Evolutionary conservation across 2,113 vertebrate species (phyloP).

Genomic region (Ranitomeya imitator): DNA sequence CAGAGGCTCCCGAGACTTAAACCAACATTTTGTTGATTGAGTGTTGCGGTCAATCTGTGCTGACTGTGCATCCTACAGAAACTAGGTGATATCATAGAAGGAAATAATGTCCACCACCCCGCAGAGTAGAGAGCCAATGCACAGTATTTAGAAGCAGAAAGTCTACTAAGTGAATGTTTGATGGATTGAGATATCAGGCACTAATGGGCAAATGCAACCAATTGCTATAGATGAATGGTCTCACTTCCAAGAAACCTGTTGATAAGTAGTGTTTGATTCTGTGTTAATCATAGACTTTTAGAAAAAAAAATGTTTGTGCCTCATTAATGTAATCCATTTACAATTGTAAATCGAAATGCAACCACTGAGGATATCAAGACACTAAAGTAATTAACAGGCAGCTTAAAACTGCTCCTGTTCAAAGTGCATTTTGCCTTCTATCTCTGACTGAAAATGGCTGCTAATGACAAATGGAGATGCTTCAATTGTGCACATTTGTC

Average conservation of each 20-base stretch:
- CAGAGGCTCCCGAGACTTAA: background rate
- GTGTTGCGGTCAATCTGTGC: slow-evolving; percentile 32
- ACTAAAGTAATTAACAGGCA: slow-evolving; percentile 66
- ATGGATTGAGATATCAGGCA: slow-evolving; percentile 48
- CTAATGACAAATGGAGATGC: slow-evolving; percentile 48
- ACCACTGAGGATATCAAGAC: slow-evolving; percentile 60
- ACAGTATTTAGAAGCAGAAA: slow-evolving; percentile 49
- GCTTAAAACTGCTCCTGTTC: slow-evolving; percentile 55
- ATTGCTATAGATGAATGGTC: slow-evolving; percentile 44
- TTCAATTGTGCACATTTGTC: slow-evolving; percentile 31
- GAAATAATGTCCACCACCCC: slow-evolving; percentile 32
- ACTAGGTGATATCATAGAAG: slow-evolving; percentile 51
- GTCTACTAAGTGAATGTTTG: slow-evolving; percentile 51
- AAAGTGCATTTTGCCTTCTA: slow-evolving; percentile 48
- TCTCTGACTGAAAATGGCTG: slow-evolving; percentile 39
- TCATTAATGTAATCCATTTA: slow-evolving; percentile 68
- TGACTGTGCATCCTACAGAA: slow-evolving; percentile 41
- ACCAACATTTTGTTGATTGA: slow-evolving; percentile 47
- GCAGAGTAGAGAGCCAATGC: slow-evolving; percentile 42
- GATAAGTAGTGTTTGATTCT: slow-evolving; percentile 69
- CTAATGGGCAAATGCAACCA: slow-evolving; percentile 52
- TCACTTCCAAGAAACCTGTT: slow-evolving; percentile 55
- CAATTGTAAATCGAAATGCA: slow-evolving; percentile 63
- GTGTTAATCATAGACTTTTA: slow-evolving; percentile 67
- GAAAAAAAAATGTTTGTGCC: slow-evolving; percentile 69